Conservation (phyloP, 1,140 invertebrate genomes). For the Ceratosolen solmsi region DNA sequence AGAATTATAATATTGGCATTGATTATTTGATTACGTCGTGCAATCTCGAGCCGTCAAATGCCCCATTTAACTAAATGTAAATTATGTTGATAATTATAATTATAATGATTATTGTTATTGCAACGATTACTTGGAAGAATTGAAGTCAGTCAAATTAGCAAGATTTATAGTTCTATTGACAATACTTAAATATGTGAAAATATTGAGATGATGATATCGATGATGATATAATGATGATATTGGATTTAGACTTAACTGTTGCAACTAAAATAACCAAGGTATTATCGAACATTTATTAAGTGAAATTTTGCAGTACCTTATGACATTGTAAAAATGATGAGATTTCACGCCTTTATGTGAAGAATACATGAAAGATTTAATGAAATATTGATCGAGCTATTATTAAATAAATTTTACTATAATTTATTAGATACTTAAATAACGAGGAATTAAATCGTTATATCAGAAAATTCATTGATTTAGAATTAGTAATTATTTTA, state of each 20-base stretch:
- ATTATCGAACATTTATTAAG: background rate
- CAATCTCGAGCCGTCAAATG: background rate
- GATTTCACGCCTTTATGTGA: too few relatives aligned
- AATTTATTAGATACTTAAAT: too few relatives aligned
- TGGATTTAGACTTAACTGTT: background rate
- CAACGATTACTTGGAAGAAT: background rate
- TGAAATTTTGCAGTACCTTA: too few relatives aligned
- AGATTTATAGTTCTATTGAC: conserved; percentile 24
- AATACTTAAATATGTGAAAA: conserved; percentile 21
- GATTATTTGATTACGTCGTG: background rate
- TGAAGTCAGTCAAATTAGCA: conserved; percentile 19
- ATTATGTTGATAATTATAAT: conserved; percentile 23
- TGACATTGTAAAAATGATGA: too few relatives aligned
- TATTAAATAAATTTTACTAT: too few relatives aligned
- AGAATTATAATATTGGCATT: too few relatives aligned
- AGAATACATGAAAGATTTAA: too few relatives aligned
- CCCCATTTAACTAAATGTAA: background rate
- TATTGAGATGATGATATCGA: conserved; percentile 11
- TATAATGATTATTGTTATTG: conserved; percentile 31
- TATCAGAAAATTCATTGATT: too few relatives aligned
- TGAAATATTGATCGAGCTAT: too few relatives aligned
- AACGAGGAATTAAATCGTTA: too few relatives aligned
- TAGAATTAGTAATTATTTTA: too few relatives aligned
- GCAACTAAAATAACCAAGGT: background rate
- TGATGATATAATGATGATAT: conserved; percentile 14